Base-by-base conservation (phyloP, 2,888 invertebrate species). In the Axea sp. region DNA sequence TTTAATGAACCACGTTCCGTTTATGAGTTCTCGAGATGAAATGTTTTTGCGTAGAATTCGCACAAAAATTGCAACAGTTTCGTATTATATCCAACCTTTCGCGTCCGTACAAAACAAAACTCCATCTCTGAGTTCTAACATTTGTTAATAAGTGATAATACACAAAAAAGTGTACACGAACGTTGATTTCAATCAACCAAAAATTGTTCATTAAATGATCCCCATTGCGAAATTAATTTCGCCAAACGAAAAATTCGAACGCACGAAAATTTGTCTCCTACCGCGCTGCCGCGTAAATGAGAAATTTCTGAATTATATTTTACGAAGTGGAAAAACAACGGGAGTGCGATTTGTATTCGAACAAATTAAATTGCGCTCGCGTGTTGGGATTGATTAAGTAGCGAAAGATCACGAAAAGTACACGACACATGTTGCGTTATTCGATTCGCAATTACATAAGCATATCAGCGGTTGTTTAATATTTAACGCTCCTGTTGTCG, bases 341-440 rank as follows among this genome's bases (percentile, higher is more conserved):
- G n/a, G n/a, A n/a, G n/a, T 5, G 19, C 28, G 15, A 43, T 43
- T 43, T 43, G n/a, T 12, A 28, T 43, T 43, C 7, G 14, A 8
- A 17, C 9, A 53, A 39, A 53, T 39, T 37, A 12, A 28, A 55
- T 41, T 37, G 12, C 2, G 9, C 37, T 28, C 37, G 37, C 41
- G 30, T 55, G 30, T 39, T 41, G 30, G 12, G 41, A 55, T 39
- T 39, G 30, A 41, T 55, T 55, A 41, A 55, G 30, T 30, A 30
- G 30, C 41, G 15, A n/a, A 39, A 9, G 15, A 14, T 22, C 15
- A 9, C 7, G 22, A 37, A 28, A 30, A 37, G 15, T 14, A 22
- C 14, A 39, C 60, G 39, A 49, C 60, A 47, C 47, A 47, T 31
- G 41, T 41, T 49, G 62, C 49, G 17, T 60, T 49, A 51, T 64